phyloP scores from a whole-genome alignment of 2,113 vertebrate species.

The Alethe castanea region DNA sequence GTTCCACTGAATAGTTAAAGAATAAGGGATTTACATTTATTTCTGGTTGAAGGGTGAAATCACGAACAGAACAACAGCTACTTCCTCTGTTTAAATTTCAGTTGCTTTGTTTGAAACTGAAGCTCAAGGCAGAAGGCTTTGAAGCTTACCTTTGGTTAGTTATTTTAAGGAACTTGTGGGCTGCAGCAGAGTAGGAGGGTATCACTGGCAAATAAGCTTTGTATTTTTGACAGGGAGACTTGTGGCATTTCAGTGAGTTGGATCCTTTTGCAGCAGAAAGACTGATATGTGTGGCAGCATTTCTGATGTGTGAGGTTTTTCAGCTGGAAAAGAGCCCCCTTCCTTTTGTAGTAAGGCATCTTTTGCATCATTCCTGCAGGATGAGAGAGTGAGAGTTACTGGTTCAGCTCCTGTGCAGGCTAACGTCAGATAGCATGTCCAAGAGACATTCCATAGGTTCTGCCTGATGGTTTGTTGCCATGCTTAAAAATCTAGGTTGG shows the following conservation, averaged over 20 bases:
- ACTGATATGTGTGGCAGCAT: neutral
- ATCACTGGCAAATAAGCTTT: conserved; percentile 56
- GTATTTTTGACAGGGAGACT: conserved; percentile 37
- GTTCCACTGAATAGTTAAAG: conserved; percentile 1
- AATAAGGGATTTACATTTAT: conserved; percentile 45
- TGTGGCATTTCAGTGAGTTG: conserved; percentile 2
- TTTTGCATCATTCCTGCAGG: neutral
- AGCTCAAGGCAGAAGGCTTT: conserved; percentile 45
- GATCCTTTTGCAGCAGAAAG: conserved; percentile 11
- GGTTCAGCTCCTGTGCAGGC: neutral
- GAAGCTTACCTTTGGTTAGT: conserved; percentile 51
- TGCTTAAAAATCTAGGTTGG: neutral
- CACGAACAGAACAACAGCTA: conserved; percentile 44
- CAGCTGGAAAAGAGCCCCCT: neutral
- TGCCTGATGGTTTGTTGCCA: neutral
- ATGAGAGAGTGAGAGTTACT: neutral
- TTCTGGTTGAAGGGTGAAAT: conserved; percentile 46
- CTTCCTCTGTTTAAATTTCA: conserved; percentile 64
- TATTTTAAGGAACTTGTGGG: conserved; percentile 58
- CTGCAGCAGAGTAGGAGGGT: conserved; percentile 43
- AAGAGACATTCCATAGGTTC: neutral
- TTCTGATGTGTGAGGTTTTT: neutral
- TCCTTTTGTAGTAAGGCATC: neutral
- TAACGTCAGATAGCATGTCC: neutral
- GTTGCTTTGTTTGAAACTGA: conserved; percentile 56